Evolutionary conservation across 2,113 vertebrate species (phyloP), one percentile per base, ranked within the genome.

Genomic region (rat (Rattus norvegicus)): DNA sequence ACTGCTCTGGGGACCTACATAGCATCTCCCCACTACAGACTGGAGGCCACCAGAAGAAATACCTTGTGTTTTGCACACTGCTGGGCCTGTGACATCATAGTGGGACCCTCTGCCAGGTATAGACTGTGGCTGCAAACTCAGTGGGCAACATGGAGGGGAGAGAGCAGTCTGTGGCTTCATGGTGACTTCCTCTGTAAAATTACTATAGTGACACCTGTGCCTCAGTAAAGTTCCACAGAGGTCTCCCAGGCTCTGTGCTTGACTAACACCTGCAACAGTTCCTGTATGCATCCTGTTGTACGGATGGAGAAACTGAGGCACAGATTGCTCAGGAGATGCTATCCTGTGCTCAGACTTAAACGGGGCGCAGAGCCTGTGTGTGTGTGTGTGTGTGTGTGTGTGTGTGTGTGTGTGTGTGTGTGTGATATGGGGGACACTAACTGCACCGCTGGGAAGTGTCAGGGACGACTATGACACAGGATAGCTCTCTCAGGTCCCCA

Each of bases 291-390:
- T 47, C 26, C 77, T 76, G 12, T 52, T 90, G 63, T 13, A 61
- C 61, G 86, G 72, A 3, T 72, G 65, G 79, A 59, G 84, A 95
- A 65, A 87, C 84, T 87, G 63, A 69, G 63, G 43, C 63, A 49
- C 63, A 52, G 43, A 86, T 26, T 6, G 4, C 47, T 80, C 39
- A 47, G 39, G 39, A 85, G 39, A 43, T 47, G 39, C 39, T 39
- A 26, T 43, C n/a, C 63, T 30, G 39, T 43, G 22, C 59, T 65
- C 39, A 47, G 36, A 26, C 56, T 83, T 59, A 26, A 43, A 30
- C 26, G 14, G 24, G 16, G 24, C n/a, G 7, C 59, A 65, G 30
- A 69, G 43, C 47, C 63, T 69, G 26, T 5, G 36, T 1, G 80
- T 8, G 11, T 70, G 69, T 36, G 67, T 7, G 30, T 36, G 67